Evolutionary conservation across 2,888 invertebrate species (phyloP).

Genomic region (Catocala fraxini): DNA sequence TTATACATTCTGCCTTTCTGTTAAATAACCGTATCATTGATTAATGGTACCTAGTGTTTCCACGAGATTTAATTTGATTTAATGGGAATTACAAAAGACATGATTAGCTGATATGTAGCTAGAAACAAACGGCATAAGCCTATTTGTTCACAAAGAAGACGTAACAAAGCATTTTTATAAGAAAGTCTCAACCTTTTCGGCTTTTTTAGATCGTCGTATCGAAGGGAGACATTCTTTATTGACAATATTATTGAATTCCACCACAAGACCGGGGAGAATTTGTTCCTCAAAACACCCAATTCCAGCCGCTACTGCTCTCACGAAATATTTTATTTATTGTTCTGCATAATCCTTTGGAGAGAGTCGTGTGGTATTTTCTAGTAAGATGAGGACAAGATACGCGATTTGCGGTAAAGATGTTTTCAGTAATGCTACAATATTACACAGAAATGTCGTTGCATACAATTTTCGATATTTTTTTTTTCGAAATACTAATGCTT

Average conservation of each 20-base stretch:
- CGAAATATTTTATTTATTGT: constrained; percentile 69
- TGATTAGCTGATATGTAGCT: constrained; percentile 19
- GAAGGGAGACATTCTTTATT: constrained; percentile 58
- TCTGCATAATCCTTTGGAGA: constrained; percentile 64
- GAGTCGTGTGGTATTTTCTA: constrained; percentile 50
- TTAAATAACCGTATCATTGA: no score
- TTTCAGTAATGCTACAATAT: constrained; percentile 23
- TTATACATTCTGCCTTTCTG: no score
- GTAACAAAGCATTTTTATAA: constrained; percentile 50
- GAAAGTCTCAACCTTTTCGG: constrained; percentile 46
- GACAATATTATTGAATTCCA: constrained; percentile 72
- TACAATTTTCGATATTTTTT: no score
- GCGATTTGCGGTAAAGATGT: constrained; percentile 38
- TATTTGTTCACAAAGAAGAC: constrained; percentile 26
- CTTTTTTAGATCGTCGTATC: constrained; percentile 51
- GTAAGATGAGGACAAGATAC: constrained; percentile 23
- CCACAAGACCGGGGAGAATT: constrained; percentile 51
- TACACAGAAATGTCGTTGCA: constrained; percentile 18
- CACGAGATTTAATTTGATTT: no score
- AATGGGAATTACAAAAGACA: background rate
- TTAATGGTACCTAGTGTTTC: no score
- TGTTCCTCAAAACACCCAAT: constrained; percentile 60
- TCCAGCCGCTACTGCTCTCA: constrained; percentile 55
- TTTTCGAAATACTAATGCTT: no score
- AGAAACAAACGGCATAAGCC: constrained; percentile 19